Base-by-base conservation (phyloP, 2,888 invertebrate species). In the Nomada flava region DNA sequence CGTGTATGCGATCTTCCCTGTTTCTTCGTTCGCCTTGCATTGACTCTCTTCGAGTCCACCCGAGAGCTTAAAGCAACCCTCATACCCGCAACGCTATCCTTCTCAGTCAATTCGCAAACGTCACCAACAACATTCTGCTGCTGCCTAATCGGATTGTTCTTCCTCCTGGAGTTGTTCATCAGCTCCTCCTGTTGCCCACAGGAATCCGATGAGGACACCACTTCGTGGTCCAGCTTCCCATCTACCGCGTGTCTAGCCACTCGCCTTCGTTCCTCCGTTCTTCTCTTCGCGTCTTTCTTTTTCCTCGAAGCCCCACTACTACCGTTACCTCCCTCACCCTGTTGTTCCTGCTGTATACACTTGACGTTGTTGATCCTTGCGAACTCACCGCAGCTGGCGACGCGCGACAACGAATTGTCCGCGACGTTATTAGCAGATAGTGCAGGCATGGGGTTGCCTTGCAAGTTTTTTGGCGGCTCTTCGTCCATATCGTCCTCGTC, bases 401-500 rank as follows among this genome's bases (percentile, higher is more conserved):
- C 68, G 78, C 91, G 89, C 80, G 88, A 91, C 89, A 89, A 91
- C 29, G 55, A 67, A 84, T 92, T 87, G 86, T 90, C 89, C 75
- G 86, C 92, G 86, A 79, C 86, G 89, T 89, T 90, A 91, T 94
- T 94, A 94, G 89, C 93, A 94, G 94, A 94, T 94, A 94, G 94
- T 94, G 94, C 94, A 94, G 92, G 94, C 92, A 94, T 94, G 94
- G 94, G 95, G 94, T 94, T 94, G 94, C 94, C 92, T 93, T 94
- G 90, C 94, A 94, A 94, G 95, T 95, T 95, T 95, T 95, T 95
- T 95, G 94, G 91, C 93, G 91, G 91, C 92, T 90, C 89, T 65
- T 91, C 85, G 20, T 89, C 84, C 59, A 84, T 73, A n/a, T 88
- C 84, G 44, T 87, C 89, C 44, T 89, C 90, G 11, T 90, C 89